Percentiles rank a stretch among this genome's conserved stretches.
These are phyloP conservation scores for Rhabdophis nuchalis DNA, from an alignment of 2,797 vertebrate genomes.

Conservation along the genomic window DNA sequence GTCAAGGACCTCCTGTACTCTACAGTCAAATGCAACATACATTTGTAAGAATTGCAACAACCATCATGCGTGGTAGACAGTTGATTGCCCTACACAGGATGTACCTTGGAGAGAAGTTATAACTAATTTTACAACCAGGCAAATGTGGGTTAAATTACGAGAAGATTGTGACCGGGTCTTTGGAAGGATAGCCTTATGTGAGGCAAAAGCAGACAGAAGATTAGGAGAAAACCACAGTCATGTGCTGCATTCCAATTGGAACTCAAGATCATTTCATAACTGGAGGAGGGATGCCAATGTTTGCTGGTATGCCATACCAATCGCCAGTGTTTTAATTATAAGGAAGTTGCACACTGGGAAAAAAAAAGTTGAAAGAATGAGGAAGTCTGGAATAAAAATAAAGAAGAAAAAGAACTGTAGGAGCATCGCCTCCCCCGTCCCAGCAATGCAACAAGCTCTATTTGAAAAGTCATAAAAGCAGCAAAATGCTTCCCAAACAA, in stretches of 20 bases:
- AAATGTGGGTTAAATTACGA: background rate
- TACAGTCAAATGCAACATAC: background rate
- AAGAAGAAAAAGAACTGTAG: background rate
- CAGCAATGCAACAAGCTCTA: background rate
- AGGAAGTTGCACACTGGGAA: background rate
- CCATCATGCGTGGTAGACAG: background rate
- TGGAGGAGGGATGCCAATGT: background rate
- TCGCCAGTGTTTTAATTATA: background rate
- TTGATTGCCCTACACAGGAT: background rate
- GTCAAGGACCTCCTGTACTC: background rate
- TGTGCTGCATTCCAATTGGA: background rate
- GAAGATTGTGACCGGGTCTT: background rate
- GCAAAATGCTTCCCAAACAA: background rate
- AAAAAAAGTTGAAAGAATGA: background rate
- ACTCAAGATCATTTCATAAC: background rate
- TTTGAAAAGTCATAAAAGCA: background rate
- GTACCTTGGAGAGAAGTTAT: too few species aligned
- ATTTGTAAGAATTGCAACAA: background rate
- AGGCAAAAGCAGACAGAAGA: background rate
- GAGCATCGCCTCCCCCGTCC: background rate
- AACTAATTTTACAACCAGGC: background rate
- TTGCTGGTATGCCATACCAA: background rate
- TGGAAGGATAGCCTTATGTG: too few species aligned
- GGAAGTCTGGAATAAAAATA: constrained; percentile 1
- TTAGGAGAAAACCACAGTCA: background rate